Base-by-base conservation (phyloP, 2,797 vertebrate genomes). In the Tympanoctomys barrerae region DNA sequence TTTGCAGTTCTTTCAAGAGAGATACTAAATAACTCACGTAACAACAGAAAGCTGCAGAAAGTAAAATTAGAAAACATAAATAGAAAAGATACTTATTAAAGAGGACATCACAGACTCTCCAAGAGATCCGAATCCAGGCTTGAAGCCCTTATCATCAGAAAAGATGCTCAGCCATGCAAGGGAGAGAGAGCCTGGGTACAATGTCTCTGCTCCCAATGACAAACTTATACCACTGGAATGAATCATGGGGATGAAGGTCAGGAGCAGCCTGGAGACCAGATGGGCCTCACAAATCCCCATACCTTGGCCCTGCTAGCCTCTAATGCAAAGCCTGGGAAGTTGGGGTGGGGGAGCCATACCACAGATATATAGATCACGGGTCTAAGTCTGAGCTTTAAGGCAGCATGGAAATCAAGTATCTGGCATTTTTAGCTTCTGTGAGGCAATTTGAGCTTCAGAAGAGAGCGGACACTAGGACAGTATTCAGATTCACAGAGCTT, bases 41-140 rank as follows among this genome's bases (percentile, higher is more conserved):
- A 49, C 31, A 79, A 42, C 5, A 80, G 88, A 92, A 96, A 84
- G 95, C 57, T 59, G 24, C 21, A 59, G 21, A 85, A 96, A 88
- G 9, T 46, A 83, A 94, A 5, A 42, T 4, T 66, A 52, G 52
- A 31, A 36, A 82, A 79, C 54, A 66, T 89, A 93, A 91, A 66
- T 9, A 54, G 49, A 90, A 95, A 86, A 24, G 31, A 46, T 10
- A 83, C 84, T 82, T 90, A 70, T n/a, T 82, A 52, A 83, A 94
- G 79, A 87, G n/a, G 61, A 62, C 36, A 24, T 61, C 14, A 22
- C 0, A 49, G 80, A 54, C 11, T 68, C n/a, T 19, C 5, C 31
- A 57, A n/a, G 26, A 80, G 21, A 89, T 7, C n/a, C 62, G 31
- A 49, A 91, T 52, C 46, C 36, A 59, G 62, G n/a, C 19, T 62